These are phyloP conservation scores for Gila orcuttii DNA, from an alignment of 2,113 vertebrate species.

Conservation along the genomic window DNA sequence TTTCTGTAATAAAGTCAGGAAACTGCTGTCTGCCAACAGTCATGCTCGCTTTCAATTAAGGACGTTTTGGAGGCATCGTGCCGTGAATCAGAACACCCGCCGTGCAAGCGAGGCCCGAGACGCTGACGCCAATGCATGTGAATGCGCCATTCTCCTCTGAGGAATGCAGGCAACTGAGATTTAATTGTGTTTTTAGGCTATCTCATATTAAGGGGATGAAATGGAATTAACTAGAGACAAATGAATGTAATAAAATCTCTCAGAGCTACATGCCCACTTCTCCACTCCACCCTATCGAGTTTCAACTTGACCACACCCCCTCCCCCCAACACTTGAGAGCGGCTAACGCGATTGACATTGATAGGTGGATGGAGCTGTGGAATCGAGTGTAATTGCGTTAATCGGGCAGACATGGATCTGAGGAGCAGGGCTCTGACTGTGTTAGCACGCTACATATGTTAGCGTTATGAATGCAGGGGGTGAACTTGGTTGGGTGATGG, in stretches of 20 bases:
- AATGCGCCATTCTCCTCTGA: slow-evolving; percentile 53
- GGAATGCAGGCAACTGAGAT: slow-evolving; percentile 82
- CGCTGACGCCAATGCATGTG: background rate
- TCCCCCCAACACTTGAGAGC: slow-evolving; percentile 55
- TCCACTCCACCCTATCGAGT: slow-evolving; percentile 14
- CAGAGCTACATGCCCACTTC: slow-evolving; percentile 65
- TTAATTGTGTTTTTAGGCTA: slow-evolving; percentile 84
- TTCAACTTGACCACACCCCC: slow-evolving; percentile 44
- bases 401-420: slow-evolving; percentile 64
- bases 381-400: slow-evolving; percentile 68
- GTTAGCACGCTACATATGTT: slow-evolving; percentile 72
- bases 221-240: slow-evolving; percentile 79
- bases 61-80: slow-evolving; percentile 48
- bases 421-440: slow-evolving; percentile 65
- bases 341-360: slow-evolving; percentile 72
- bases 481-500: slow-evolving; percentile 62
- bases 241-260: slow-evolving; percentile 78
- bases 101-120: background rate
- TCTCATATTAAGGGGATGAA: slow-evolving; percentile 79
- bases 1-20: slow-evolving; percentile 44
- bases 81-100: slow-evolving; percentile 65
- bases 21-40: slow-evolving; percentile 32
- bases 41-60: slow-evolving; percentile 60
- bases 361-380: slow-evolving; percentile 67
- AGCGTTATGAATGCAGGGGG: slow-evolving; percentile 62